A percentile compares a stretch with the other conserved stretches of the same genome.
These are phyloP conservation scores for Sandelia bainsii DNA, from an alignment of 2,797 vertebrate species.

Conservation along the genomic window DNA sequence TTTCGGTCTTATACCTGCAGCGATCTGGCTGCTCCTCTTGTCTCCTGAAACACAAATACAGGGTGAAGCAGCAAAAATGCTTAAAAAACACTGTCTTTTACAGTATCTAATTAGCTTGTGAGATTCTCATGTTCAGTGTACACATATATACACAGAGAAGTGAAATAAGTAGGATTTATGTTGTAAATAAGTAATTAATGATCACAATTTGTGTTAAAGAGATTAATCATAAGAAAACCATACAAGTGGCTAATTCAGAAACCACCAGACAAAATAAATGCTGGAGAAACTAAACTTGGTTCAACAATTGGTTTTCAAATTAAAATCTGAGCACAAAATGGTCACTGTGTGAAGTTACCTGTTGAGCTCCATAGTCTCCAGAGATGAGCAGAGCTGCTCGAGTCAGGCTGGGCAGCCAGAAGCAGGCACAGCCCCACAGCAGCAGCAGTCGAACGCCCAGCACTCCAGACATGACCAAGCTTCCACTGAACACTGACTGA, in stretches of 20 bases:
- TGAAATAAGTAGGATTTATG: neutral
- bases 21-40: constrained; percentile 32
- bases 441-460: constrained; percentile 67
- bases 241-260: neutral
- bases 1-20: constrained; percentile 61
- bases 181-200: neutral
- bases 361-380: constrained; percentile 4
- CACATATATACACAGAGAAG: neutral
- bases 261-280: rapidly evolving
- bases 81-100: no score
- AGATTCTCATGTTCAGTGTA: neutral
- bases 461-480: constrained; percentile 78
- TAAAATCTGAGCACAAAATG: neutral
- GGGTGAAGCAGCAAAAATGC: neutral
- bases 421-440: constrained; percentile 66
- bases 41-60: constrained; percentile 59
- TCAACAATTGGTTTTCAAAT: neutral
- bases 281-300: no score
- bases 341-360: constrained; percentile 52
- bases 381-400: constrained; percentile 65
- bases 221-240: neutral
- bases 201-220: neutral
- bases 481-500: constrained; percentile 55
- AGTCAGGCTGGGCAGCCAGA: constrained; percentile 46
- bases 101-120: neutral